Conservation (phyloP, 2,113 vertebrate species). For the Charadrius vociferus region DNA sequence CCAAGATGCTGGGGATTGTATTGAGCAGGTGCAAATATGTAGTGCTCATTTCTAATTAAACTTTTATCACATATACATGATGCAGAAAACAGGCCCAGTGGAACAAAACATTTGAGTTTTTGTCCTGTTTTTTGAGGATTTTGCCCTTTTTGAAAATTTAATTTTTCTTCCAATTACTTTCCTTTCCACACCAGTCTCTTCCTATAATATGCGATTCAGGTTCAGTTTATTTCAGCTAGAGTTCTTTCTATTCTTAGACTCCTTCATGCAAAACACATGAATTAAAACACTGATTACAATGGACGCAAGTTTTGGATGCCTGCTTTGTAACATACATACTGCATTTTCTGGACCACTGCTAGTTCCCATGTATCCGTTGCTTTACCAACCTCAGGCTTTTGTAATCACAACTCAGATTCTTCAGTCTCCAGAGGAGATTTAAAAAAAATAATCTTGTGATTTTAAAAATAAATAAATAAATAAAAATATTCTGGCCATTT, state of each 20-base stretch:
- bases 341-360: not conserved
- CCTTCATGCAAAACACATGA: not conserved
- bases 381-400: not conserved
- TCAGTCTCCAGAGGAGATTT: not conserved
- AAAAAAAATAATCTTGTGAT: not conserved
- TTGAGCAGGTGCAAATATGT: not conserved
- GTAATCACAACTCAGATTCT: not conserved
- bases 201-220: rapidly evolving
- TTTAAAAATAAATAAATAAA: not conserved
- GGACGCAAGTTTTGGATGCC: not conserved
- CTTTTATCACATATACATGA: not conserved
- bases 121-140: not conserved
- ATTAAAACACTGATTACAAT: not conserved
- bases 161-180: not conserved
- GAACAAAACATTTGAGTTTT: not conserved
- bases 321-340: not conserved
- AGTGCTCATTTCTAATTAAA: constrained; percentile 7
- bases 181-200: not conserved
- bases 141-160: not conserved
- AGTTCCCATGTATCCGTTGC: not conserved
- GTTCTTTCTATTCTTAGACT: not conserved
- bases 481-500: not conserved
- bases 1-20: not conserved
- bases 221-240: not conserved
- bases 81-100: not conserved